These are phyloP conservation scores for Erythrocercus mccallii DNA, from an alignment of 2,113 vertebrate genomes.

Conservation along the genomic window DNA sequence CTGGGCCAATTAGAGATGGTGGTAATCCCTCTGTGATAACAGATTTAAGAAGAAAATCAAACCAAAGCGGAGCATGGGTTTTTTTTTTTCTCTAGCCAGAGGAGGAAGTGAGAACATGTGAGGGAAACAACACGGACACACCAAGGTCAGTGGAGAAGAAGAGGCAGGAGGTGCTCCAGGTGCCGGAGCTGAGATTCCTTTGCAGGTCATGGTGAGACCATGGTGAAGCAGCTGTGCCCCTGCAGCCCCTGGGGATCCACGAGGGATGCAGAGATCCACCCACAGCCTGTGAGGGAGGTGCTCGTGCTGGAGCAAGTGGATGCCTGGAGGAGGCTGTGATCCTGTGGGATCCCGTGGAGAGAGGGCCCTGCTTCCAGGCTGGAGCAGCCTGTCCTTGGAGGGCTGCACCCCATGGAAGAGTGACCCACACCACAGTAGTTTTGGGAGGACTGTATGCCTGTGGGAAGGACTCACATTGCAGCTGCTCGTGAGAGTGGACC, in stretches of 20 bases:
- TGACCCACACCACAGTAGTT: rapidly evolving
- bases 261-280: neutral
- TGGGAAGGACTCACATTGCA: neutral
- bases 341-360: neutral
- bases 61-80: neutral
- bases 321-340: neutral
- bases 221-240: neutral
- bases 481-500: rapidly evolving
- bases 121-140: neutral
- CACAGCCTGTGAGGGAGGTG: neutral
- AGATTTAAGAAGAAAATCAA: neutral
- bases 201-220: rapidly evolving
- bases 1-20: rapidly evolving
- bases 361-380: neutral
- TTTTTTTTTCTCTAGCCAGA: neutral
- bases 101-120: neutral
- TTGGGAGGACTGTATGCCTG: neutral
- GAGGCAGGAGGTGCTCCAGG: neutral
- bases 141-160: neutral
- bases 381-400: neutral
- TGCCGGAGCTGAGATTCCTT: rapidly evolving
- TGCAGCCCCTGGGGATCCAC: neutral
- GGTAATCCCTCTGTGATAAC: neutral
- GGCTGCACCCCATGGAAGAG: neutral
- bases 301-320: rapidly evolving